Percentiles rank a stretch among this genome's conserved stretches.
These are phyloP conservation scores for Pipistrellus nathusii DNA, from an alignment of 2,797 vertebrate species.

Conservation along the genomic window DNA sequence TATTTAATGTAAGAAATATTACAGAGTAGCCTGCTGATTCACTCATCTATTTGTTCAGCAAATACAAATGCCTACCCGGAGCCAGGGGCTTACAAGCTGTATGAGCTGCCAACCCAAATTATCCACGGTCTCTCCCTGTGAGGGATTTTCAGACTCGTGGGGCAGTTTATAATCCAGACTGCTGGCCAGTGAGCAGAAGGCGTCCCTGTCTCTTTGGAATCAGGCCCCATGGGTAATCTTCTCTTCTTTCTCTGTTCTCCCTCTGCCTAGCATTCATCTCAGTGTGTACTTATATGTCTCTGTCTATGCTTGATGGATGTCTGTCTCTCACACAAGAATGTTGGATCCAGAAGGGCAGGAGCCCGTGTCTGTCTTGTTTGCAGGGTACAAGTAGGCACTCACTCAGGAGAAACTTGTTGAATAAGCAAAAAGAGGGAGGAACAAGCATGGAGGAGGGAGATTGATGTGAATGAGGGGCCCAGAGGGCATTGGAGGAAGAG, in stretches of 20 bases:
- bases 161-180: conserved; percentile 9
- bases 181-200: conserved; percentile 12
- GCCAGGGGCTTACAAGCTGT: neutral
- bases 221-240: neutral
- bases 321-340: conserved; percentile 7
- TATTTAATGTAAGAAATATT: conserved; percentile 52
- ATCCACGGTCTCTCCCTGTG: neutral
- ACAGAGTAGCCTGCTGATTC: neutral
- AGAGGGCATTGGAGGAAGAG: neutral
- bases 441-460: neutral
- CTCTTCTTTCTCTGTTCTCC: neutral
- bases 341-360: neutral
- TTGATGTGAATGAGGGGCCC: neutral
- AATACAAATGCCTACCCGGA: neutral
- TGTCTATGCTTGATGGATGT: neutral
- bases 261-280: neutral
- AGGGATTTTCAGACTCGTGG: neutral
- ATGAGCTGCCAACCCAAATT: neutral
- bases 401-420: neutral
- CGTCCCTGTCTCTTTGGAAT: neutral
- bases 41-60: conserved; percentile 59
- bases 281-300: neutral
- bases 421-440: neutral
- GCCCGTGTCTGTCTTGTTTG: neutral
- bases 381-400: neutral